Conservation (phyloP, 2,113 vertebrate species). For the Xenotilapia caudafasciata region DNA sequence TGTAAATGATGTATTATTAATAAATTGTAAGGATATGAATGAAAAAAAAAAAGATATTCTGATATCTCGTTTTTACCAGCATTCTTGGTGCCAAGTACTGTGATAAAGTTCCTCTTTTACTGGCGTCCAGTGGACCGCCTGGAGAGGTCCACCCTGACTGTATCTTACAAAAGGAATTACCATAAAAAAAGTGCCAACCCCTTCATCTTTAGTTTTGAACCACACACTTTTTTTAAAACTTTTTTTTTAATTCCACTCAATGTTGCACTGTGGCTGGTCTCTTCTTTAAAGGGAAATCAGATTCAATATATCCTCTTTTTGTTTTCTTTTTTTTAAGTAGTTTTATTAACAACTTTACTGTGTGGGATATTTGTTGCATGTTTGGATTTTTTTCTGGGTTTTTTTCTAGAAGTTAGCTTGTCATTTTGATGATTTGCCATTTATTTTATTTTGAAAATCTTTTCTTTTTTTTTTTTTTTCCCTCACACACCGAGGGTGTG, state of each 20-base stretch:
- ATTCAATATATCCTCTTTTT: slow-evolving; percentile 48
- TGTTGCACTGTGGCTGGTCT: slow-evolving; percentile 70
- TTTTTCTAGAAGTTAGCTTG: slow-evolving; percentile 31
- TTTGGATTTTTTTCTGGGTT: slow-evolving; percentile 17
- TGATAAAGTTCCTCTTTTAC: slow-evolving; percentile 70
- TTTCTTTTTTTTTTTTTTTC: slow-evolving; percentile 57
- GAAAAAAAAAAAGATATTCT: slow-evolving; percentile 72
- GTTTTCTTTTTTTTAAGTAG: slow-evolving; percentile 1
- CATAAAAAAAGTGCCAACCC: slow-evolving; percentile 76
- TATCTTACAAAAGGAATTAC: slow-evolving; percentile 69
- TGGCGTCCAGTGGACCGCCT: slow-evolving; percentile 63
- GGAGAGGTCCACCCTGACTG: slow-evolving; percentile 63
- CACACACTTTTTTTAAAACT: slow-evolving; percentile 14
- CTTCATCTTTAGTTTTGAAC: slow-evolving; percentile 61
- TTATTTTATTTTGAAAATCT: slow-evolving; percentile 37
- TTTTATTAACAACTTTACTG: slow-evolving; percentile 66
- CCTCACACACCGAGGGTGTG: slow-evolving; percentile 59
- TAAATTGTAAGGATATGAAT: slow-evolving; percentile 75
- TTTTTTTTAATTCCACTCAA: slow-evolving; percentile 28
- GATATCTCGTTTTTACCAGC: slow-evolving; percentile 80
- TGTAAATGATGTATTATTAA: slow-evolving; percentile 75
- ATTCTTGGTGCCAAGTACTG: slow-evolving; percentile 81
- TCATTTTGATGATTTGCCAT: slow-evolving; percentile 55
- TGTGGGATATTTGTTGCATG: slow-evolving; percentile 70
- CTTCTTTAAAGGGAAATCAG: slow-evolving; percentile 60